Percentiles rank a stretch among this genome's conserved stretches.
phyloP scores from a whole-genome alignment of 2,888 invertebrate species.

The Diaperis boleti region DNA sequence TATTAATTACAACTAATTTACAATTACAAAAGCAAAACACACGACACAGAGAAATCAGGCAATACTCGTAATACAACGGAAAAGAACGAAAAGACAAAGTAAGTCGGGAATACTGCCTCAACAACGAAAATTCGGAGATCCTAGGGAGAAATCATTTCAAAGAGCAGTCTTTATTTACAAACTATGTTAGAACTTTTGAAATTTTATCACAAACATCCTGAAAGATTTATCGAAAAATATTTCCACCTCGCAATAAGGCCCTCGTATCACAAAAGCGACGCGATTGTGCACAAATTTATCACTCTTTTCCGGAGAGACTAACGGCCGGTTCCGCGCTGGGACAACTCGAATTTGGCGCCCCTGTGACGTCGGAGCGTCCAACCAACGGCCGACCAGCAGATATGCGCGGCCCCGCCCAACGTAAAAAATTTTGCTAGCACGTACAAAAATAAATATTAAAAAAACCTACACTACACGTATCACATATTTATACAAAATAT shows the following conservation, averaged over 20 bases:
- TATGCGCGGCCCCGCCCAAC: too few relatives aligned
- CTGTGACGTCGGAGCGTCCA: too few relatives aligned
- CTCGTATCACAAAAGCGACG: slow-evolving; percentile 51
- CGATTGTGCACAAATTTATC: slow-evolving; percentile 35
- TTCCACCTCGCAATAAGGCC: slow-evolving; percentile 47
- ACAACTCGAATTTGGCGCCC: too few relatives aligned
- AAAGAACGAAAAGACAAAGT: not conserved
- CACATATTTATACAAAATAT: slow-evolving; percentile 57
- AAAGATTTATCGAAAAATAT: slow-evolving; percentile 49
- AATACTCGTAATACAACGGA: slow-evolving; percentile 33
- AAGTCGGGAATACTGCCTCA: slow-evolving; percentile 29
- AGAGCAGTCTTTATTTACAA: slow-evolving; percentile 38
- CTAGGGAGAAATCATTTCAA: slow-evolving; percentile 24
- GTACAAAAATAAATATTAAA: slow-evolving; percentile 57
- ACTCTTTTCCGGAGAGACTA: slow-evolving; percentile 23
- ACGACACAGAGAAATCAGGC: slow-evolving; percentile 36
- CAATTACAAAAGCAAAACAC: slow-evolving; percentile 42
- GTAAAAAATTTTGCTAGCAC: slow-evolving; percentile 38
- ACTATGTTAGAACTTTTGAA: slow-evolving; percentile 36
- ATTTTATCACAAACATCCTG: slow-evolving; percentile 40
- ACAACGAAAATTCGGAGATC: slow-evolving; percentile 20
- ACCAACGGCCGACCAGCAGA: too few relatives aligned
- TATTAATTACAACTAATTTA: slow-evolving; percentile 43
- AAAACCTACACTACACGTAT: slow-evolving; percentile 48
- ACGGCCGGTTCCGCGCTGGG: too few relatives aligned